Conservation (phyloP, 37 sponge, comb jelly and placozoan genomes). For the Halisarca cf. caerulea region DNA sequence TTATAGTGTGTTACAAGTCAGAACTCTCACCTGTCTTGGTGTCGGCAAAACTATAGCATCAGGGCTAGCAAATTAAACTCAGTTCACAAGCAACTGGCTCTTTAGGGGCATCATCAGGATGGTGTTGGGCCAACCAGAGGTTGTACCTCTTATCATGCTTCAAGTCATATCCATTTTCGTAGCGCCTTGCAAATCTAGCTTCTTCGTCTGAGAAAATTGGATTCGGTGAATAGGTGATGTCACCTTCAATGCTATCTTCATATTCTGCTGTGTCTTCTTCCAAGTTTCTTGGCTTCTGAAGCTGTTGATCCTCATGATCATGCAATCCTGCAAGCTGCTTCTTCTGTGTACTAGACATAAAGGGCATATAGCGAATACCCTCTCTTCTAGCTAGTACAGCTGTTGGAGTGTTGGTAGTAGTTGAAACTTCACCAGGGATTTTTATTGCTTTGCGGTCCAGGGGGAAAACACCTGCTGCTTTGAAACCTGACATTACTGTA, state of each 20-base stretch:
- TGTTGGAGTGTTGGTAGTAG: background rate
- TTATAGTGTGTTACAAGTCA: no score
- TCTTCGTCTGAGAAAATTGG: background rate
- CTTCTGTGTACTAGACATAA: background rate
- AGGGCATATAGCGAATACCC: background rate
- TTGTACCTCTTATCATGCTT: background rate
- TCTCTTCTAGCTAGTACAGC: background rate
- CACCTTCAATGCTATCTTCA: background rate
- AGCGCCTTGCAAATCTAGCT: background rate
- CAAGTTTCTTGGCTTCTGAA: background rate
- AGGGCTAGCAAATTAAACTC: no score
- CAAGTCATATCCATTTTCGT: background rate
- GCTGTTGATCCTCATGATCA: background rate
- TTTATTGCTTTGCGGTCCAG: background rate
- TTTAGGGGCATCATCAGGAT: background rate
- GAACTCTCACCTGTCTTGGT: no score
- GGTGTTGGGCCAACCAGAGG: background rate
- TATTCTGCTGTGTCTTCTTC: background rate
- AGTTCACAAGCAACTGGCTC: no score
- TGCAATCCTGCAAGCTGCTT: background rate
- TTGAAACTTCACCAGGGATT: background rate
- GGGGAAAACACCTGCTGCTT: conserved; percentile 19
- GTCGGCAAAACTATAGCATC: no score
- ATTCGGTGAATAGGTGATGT: background rate
- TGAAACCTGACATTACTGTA: conserved; percentile 27